phyloP scores from a whole-genome alignment of 2,888 invertebrate genomes.

The Cylloceria caligata region DNA sequence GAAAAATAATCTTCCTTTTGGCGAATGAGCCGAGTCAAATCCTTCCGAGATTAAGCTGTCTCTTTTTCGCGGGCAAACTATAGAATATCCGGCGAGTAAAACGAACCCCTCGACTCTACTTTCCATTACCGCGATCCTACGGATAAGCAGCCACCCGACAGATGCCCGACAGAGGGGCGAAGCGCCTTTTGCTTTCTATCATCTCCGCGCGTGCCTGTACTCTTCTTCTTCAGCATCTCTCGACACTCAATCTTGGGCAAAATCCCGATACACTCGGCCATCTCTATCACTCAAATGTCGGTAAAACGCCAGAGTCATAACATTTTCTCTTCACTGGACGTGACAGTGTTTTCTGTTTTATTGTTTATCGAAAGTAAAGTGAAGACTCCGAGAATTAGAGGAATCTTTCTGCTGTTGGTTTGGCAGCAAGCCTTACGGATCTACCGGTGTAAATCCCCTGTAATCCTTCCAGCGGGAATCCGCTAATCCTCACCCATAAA shows the following conservation, averaged over 20 bases:
- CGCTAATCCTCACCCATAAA: slow-evolving; percentile 82
- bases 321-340: slow-evolving; percentile 51
- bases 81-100: slow-evolving; percentile 78
- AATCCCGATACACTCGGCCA: slow-evolving; percentile 53
- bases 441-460: slow-evolving; percentile 74
- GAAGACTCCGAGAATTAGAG: slow-evolving; percentile 45
- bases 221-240: slow-evolving; percentile 17
- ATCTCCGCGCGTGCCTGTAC: slow-evolving; percentile 9
- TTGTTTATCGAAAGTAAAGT: not conserved
- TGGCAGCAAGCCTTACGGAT: slow-evolving; percentile 71
- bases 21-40: slow-evolving; percentile 68
- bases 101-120: slow-evolving; percentile 68
- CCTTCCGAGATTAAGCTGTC: slow-evolving; percentile 80
- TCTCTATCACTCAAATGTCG: slow-evolving; percentile 27
- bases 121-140: slow-evolving; percentile 79
- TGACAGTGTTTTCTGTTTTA: not conserved
- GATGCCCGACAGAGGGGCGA: slow-evolving; percentile 60
- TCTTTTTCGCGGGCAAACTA: slow-evolving; percentile 75
- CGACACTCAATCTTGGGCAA: slow-evolving; percentile 53
- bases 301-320: not conserved
- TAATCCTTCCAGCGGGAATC: slow-evolving; percentile 75
- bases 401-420: slow-evolving; percentile 70
- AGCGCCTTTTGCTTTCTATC: slow-evolving; percentile 40
- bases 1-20: slow-evolving; percentile 4
- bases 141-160: slow-evolving; percentile 77